Evolutionary conservation across 2,797 vertebrate species (phyloP).

Genomic region (Anabas testudineus): DNA sequence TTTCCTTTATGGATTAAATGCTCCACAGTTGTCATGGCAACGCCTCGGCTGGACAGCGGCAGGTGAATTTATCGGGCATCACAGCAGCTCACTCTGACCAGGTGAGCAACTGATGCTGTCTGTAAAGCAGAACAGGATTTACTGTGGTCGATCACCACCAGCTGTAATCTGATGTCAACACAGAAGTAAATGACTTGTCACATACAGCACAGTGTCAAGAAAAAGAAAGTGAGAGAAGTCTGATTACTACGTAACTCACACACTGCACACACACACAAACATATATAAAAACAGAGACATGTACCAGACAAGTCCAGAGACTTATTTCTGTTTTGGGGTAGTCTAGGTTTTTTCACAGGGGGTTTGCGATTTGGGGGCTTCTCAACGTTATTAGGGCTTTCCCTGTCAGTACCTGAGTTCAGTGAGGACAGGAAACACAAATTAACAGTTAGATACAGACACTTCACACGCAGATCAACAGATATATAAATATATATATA

Average conservation of each 20-base stretch:
- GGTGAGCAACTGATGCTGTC: conserved; percentile 77
- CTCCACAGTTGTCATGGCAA: conserved; percentile 70
- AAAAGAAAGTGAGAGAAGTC: background rate
- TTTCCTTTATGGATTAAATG: conserved; percentile 46
- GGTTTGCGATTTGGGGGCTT: conserved; percentile 86
- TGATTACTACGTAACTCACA: conserved; percentile 9
- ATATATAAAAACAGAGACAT: conserved; percentile 70
- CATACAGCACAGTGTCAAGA: background rate
- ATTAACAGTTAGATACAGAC: conserved; percentile 68
- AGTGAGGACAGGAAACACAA: conserved; percentile 73
- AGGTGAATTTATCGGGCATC: conserved; percentile 60
- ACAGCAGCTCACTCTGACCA: conserved; percentile 81
- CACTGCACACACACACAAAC: conserved; percentile 31
- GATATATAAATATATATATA: no score
- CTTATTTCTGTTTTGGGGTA: conserved; percentile 86
- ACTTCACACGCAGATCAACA: conserved; percentile 50
- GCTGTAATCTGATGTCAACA: background rate
- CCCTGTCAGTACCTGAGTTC: conserved; percentile 83
- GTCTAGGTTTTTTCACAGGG: conserved; percentile 86
- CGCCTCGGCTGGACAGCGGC: conserved; percentile 37
- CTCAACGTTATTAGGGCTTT: conserved; percentile 84
- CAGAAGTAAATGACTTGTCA: background rate
- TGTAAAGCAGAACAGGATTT: conserved; percentile 29
- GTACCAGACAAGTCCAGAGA: conserved; percentile 85
- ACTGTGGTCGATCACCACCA: background rate